Base-by-base conservation (phyloP, 2,797 vertebrate species). In the Poecilia wingei region DNA sequence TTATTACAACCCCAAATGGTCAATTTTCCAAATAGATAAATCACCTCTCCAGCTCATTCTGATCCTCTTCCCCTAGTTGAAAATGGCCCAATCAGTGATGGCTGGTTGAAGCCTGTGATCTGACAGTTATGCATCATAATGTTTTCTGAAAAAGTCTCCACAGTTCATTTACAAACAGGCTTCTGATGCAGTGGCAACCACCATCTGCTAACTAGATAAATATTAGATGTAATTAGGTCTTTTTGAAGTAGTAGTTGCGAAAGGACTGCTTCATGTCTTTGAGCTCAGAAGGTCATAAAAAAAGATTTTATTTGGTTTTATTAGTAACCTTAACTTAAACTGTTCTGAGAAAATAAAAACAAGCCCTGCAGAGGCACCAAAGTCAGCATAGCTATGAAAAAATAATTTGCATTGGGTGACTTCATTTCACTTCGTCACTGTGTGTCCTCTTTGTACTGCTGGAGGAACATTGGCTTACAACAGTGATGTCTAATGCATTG, bases 11-110 rank as follows among this genome's bases (percentile, higher is more conserved):
- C 39, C 28, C 28, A 84, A 85, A 87, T 69, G 76, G 79, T 87
- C 43, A 6, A 74, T 83, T 84, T 79, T 83, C 64, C 59, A 82
- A 78, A 86, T 80, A 72, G 28, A 89, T 84, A 80, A 87, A 84
- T 83, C 73, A 57, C 68, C 70, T 74, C 72, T 28, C 18, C 41
- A 68, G 71, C 49, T 76, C 43, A 36, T 43, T 69, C 59, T 66
- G 51, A 73, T 75, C 25, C n/a, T 78, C 6, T 36, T 66, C 25
- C 41, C 78, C 74, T 75, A 41, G 64, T 68, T 75, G 22, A 79
- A 83, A 73, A 28, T 61, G 41, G 49, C 41, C 57, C 78, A 72
- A 80, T 86, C 73, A 84, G 73, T 61, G 71, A 83, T 33, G 47
- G 57, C 51, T 71, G 25, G 57, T 81, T 72, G 66, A 79, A 81